phyloP scores from a whole-genome alignment of 2,113 vertebrate species.

The Nothocercus julius region DNA sequence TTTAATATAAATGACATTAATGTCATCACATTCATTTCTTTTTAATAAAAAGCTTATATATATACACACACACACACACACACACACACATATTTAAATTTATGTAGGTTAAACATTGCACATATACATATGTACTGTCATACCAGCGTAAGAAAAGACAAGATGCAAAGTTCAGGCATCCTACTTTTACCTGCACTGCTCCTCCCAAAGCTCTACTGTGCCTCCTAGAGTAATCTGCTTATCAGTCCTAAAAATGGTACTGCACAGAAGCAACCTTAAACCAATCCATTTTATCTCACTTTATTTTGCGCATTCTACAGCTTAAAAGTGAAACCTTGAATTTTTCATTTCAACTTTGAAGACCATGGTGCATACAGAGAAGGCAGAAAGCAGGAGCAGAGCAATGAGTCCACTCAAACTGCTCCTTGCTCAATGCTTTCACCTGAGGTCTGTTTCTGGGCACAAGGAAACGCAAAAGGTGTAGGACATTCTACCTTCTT shows the following conservation, averaged over 20 bases:
- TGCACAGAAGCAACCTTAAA: neutral
- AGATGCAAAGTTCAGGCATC: neutral
- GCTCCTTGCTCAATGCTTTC: neutral
- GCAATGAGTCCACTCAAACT: neutral
- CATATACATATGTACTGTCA: neutral
- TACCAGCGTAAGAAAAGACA: neutral
- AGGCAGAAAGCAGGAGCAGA: neutral
- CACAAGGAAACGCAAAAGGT: accelerated
- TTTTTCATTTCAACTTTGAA: constrained; percentile 13
- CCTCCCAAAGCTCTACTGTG: neutral
- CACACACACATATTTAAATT: neutral
- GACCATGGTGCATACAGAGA: neutral
- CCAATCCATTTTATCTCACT: neutral
- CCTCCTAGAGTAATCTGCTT: neutral
- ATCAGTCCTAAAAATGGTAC: neutral
- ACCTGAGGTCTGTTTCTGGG: neutral
- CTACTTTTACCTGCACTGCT: neutral
- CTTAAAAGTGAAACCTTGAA: neutral
- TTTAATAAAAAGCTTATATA: neutral
- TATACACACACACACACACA: too few species aligned
- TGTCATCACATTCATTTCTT: neutral
- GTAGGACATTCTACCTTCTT: neutral
- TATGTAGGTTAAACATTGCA: neutral
- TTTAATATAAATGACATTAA: neutral
- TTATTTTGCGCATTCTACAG: neutral